A percentile compares a stretch with the other conserved stretches of the same genome.
phyloP scores from a whole-genome alignment of 2,888 invertebrate genomes.

The Nycteola revayana region DNA sequence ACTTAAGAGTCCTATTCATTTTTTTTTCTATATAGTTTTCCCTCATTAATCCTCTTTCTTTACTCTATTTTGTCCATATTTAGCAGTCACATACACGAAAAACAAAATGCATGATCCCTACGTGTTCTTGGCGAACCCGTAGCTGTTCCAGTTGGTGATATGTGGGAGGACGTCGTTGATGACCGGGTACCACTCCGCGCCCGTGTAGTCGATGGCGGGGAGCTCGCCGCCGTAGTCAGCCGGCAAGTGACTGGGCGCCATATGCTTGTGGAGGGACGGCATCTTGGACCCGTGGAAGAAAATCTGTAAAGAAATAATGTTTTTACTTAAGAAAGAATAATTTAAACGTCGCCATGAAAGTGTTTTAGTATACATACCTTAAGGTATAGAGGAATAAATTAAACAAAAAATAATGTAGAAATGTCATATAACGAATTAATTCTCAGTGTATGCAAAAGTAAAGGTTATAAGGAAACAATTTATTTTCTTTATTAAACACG shows the following conservation, averaged over 20 bases:
- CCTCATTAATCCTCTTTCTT: too few relatives aligned
- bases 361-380: too few relatives aligned
- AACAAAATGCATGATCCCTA: slow-evolving; percentile 31
- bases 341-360: too few relatives aligned
- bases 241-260: slow-evolving; percentile 86
- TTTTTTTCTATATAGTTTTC: too few relatives aligned
- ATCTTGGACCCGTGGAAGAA: slow-evolving; percentile 92
- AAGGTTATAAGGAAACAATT: too few relatives aligned
- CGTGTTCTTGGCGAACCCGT: slow-evolving; percentile 83
- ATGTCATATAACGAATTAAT: too few relatives aligned
- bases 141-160: slow-evolving; percentile 85
- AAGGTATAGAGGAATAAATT: too few relatives aligned
- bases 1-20: too few relatives aligned
- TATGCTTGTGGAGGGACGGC: slow-evolving; percentile 87
- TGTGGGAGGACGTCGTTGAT: slow-evolving; percentile 84
- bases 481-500: too few relatives aligned
- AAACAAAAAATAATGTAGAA: too few relatives aligned
- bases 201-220: slow-evolving; percentile 88
- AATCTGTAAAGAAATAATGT: slow-evolving; percentile 84
- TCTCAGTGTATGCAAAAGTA: too few relatives aligned
- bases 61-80: slow-evolving; percentile 7
- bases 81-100: slow-evolving; percentile 14
- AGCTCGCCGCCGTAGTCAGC: slow-evolving; percentile 88
- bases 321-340: too few relatives aligned
- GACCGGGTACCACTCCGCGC: slow-evolving; percentile 89